phyloP scores from a whole-genome alignment of 2,113 vertebrate species.

The Strix uralensis region DNA sequence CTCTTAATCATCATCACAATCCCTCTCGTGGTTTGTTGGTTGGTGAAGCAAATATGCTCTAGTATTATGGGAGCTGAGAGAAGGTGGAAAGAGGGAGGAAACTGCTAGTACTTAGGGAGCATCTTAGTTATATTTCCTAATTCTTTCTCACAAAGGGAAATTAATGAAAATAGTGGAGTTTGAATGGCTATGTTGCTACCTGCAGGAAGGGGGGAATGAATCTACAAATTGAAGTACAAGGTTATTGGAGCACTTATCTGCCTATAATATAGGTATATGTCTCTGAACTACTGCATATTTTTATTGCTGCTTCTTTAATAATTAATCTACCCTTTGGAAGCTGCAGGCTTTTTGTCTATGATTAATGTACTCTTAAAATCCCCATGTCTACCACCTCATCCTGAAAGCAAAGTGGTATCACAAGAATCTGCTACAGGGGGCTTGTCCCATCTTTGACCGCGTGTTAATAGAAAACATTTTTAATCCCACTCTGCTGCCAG shows the following conservation, averaged over 20 bases:
- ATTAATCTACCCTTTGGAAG: conserved; percentile 38
- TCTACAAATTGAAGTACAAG: background rate
- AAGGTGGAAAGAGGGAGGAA: background rate
- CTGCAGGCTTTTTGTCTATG: background rate
- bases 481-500: background rate
- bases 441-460: background rate
- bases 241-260: background rate
- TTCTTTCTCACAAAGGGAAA: background rate
- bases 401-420: background rate
- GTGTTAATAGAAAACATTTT: background rate
- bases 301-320: conserved; percentile 48
- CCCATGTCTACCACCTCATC: background rate
- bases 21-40: background rate
- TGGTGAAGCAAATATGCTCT: background rate
- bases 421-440: background rate
- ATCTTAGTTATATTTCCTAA: background rate
- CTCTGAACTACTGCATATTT: background rate
- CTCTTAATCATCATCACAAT: background rate
- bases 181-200: background rate
- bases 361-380: conserved; percentile 7
- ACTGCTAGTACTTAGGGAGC: background rate
- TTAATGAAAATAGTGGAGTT: background rate
- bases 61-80: background rate
- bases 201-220: background rate
- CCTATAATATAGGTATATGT: background rate